phyloP scores from a whole-genome alignment of 2,113 vertebrate species.

The Aleadryas rufinucha region DNA sequence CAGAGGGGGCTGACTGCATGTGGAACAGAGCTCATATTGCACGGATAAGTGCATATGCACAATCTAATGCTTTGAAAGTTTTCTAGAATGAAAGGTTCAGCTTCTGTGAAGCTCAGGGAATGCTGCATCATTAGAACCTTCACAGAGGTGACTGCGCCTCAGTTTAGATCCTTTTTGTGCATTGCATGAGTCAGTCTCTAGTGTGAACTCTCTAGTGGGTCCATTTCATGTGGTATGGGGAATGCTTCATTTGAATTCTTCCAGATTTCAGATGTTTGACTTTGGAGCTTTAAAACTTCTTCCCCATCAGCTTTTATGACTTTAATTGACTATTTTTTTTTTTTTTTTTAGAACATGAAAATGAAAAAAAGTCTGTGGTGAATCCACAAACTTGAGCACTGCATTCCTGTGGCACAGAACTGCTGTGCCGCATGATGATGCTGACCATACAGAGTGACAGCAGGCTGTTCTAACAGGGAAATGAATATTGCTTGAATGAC shows the following conservation, averaged over 20 bases:
- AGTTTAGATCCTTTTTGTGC: neutral
- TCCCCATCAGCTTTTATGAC: neutral
- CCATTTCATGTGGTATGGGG: neutral
- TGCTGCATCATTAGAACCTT: neutral
- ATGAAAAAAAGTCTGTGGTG: neutral
- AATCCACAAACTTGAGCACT: neutral
- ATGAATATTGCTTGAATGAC: neutral
- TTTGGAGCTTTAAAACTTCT: neutral
- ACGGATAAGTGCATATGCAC: neutral
- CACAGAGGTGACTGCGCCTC: neutral
- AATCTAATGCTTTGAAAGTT: neutral
- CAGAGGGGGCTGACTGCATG: neutral
- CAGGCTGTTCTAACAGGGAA: neutral
- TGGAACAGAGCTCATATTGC: neutral
- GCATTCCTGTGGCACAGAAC: slow-evolving; percentile 20
- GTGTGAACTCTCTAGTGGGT: neutral
- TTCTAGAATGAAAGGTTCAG: neutral
- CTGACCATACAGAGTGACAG: neutral
- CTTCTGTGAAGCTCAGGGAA: neutral
- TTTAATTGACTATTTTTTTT: neutral
- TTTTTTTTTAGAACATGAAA: neutral
- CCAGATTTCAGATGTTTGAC: slow-evolving; percentile 2
- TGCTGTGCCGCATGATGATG: neutral
- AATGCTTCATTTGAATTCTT: neutral
- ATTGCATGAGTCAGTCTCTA: neutral